Conservation (phyloP, 2,888 invertebrate genomes). For the Aphidius colemani region DNA sequence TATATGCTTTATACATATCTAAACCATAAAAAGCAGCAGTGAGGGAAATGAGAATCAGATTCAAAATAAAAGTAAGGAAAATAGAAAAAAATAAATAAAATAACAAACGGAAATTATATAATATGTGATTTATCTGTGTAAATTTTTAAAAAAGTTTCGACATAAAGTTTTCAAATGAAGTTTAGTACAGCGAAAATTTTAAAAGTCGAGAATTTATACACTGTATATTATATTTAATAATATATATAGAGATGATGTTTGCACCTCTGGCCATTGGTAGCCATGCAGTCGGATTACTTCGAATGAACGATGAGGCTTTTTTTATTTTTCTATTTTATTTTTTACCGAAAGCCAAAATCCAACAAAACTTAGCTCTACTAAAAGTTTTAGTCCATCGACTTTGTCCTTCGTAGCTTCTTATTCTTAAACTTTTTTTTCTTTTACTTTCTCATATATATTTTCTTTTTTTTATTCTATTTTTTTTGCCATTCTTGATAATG, state of each 20-base stretch:
- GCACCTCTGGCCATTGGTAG: constrained; percentile 14
- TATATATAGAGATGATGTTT: constrained; percentile 11
- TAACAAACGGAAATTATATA: too few species aligned
- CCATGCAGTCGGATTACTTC: constrained; percentile 31
- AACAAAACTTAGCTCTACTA: constrained; percentile 27
- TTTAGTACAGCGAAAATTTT: too few species aligned
- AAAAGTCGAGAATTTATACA: too few species aligned
- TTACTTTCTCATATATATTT: constrained; percentile 18
- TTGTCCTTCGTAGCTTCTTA: constrained; percentile 19
- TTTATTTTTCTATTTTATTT: constrained; percentile 3
- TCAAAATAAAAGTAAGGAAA: too few species aligned
- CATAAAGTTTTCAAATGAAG: too few species aligned
- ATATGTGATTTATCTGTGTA: too few species aligned
- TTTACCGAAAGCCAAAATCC: constrained; percentile 12
- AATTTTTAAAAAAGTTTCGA: too few species aligned
- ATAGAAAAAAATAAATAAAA: too few species aligned
- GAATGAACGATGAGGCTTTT: constrained; percentile 27
- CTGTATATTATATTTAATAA: neutral
- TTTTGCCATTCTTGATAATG: neutral
- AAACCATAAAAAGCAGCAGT: too few species aligned
- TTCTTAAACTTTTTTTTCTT: constrained; percentile 11
- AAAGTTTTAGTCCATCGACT: constrained; percentile 30
- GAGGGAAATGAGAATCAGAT: too few species aligned
- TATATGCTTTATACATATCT: too few species aligned
- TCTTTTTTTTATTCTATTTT: constrained; percentile 17